Evolutionary conservation across 2,113 vertebrate species (phyloP), one percentile per base, ranked within the genome.

Genomic region (Chrysemys picta): DNA sequence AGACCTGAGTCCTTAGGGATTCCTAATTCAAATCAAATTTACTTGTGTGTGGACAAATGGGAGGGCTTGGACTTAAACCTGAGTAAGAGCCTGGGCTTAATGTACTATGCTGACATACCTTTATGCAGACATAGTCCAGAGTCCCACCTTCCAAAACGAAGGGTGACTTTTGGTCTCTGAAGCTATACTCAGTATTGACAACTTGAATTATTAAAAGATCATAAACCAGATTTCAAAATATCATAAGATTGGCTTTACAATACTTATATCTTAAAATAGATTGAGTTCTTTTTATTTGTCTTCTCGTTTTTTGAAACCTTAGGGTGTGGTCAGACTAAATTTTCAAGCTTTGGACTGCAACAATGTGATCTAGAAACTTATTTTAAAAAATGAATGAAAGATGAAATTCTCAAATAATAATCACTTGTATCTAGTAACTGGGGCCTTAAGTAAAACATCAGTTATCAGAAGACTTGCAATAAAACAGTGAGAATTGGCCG

Each of bases 341-440:
- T 93, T 93, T 82, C 78, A 78, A 56, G 80, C n/a, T 21, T 76
- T 84, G 89, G 85, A 82, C 89, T 80, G 52, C 11, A 75, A 75
- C 89, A 75, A 82, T 0, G 5, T 90, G 91, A 96, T 76, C 42
- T 24, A 49, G 75, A 45, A 88, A 52, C n/a, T 88, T 92, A 21
- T 65, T 93, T 16, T 45, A 53, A 91, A 45, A 89, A 91, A 8
- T 76, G 25, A 57, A 57, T 57, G 94, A 91, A 87, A 93, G 62
- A 53, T 84, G 49, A 91, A 84, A 92, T 95, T 96, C 52, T 95
- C 47, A 82, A 82, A 47, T 89, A 87, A 92, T 85, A 42, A 82
- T 93, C 50, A 80, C 69, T 78, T 82, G 87, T 94, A 78, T 47
- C 65, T 11, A 12, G 86, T 57, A 91, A 42, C 31, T 79, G 84